phyloP scores from a whole-genome alignment of 2,797 vertebrate species.

The Trachurus trachurus region DNA sequence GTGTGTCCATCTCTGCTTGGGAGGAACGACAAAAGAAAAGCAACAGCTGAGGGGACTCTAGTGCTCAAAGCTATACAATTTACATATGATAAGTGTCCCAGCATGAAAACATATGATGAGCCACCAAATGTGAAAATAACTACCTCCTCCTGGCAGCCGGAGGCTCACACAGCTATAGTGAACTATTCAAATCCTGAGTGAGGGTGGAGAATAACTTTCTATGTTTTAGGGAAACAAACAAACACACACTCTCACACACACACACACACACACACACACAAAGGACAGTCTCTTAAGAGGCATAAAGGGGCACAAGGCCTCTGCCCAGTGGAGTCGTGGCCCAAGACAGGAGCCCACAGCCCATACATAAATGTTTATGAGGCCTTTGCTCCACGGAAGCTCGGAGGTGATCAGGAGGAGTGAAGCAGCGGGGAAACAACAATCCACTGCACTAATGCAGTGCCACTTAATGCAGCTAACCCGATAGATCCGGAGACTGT shows the following conservation, averaged over 20 bases:
- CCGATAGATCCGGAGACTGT: constrained; percentile 65
- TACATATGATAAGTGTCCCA: constrained; percentile 80
- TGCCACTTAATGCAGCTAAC: constrained; percentile 80
- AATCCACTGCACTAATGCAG: constrained; percentile 78
- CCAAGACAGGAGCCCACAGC: constrained; percentile 76
- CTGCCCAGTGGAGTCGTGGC: constrained; percentile 74
- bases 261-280: constrained; percentile 33
- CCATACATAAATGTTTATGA: constrained; percentile 87
- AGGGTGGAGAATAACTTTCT: constrained; percentile 55
- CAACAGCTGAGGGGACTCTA: constrained; percentile 73
- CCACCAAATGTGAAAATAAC: constrained; percentile 81
- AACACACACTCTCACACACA: constrained; percentile 30
- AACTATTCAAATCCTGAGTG: constrained; percentile 60
- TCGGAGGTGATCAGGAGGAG: constrained; percentile 84
- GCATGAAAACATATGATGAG: constrained; percentile 81
- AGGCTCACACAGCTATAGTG: constrained; percentile 38
- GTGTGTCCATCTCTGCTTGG: constrained; percentile 59
- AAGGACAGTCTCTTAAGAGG: constrained; percentile 81
- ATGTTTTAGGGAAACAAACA: constrained; percentile 57
- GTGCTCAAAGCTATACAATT: constrained; percentile 66
- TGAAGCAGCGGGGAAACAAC: constrained; percentile 77
- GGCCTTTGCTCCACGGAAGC: constrained; percentile 81
- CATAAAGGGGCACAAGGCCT: constrained; percentile 78
- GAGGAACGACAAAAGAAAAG: constrained; percentile 67
- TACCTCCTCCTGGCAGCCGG: constrained; percentile 65